Percentiles rank a stretch among this genome's conserved stretches.
Conservation (phyloP, 2,113 vertebrate genomes). For the Microcebus murinus region DNA sequence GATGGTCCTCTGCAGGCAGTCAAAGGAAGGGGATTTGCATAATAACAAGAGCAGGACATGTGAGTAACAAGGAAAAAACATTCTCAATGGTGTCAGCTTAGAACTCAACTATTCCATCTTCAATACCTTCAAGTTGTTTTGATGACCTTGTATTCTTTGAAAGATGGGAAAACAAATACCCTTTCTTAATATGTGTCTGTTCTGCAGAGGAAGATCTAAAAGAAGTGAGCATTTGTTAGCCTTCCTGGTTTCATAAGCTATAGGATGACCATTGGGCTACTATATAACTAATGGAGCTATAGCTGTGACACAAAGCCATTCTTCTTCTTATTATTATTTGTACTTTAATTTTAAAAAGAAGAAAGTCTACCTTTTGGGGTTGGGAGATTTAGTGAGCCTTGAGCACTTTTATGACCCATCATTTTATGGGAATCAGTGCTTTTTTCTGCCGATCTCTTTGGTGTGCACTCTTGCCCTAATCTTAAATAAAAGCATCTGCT, state of each 20-base stretch:
- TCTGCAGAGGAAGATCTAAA: background rate
- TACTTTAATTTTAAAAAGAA: background rate
- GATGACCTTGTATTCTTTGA: background rate
- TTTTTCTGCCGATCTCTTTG: background rate
- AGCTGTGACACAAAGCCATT: background rate
- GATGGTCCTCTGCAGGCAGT: background rate
- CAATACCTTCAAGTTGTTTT: background rate
- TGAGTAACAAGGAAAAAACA: background rate
- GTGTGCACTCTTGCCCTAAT: background rate
- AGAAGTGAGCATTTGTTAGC: background rate
- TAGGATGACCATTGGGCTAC: background rate
- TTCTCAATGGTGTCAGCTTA: background rate
- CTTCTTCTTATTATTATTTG: background rate
- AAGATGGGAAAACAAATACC: background rate
- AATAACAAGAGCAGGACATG: background rate
- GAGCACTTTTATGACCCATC: background rate
- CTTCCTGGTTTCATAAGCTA: background rate
- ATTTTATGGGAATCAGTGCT: background rate
- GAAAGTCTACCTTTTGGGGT: background rate
- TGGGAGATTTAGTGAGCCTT: background rate
- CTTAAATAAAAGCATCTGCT: background rate
- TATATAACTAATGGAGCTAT: background rate
- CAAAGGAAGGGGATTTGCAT: background rate
- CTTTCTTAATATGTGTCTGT: background rate
- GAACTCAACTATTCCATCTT: background rate